These are phyloP conservation scores for Muscidifurax raptorellus DNA, from an alignment of 1,140 invertebrate species.

Conservation along the genomic window DNA sequence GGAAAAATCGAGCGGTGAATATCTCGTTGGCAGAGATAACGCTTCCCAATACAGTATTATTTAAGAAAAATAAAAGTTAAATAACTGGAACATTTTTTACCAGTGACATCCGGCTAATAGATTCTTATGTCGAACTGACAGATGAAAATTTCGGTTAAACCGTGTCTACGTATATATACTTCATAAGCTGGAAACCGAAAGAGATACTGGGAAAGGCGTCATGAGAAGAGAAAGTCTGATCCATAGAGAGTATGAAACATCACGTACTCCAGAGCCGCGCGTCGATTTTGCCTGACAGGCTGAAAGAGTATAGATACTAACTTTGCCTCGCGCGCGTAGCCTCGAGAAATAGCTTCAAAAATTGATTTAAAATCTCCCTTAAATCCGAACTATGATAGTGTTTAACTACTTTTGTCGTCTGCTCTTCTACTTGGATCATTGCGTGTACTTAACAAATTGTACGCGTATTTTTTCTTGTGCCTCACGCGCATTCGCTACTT, in stretches of 20 bases:
- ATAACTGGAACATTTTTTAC: neutral
- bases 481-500: too few species aligned
- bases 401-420: neutral
- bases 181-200: neutral
- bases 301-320: slow-evolving; percentile 8
- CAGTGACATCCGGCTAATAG: neutral
- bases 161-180: neutral
- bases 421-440: neutral
- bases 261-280: slow-evolving; percentile 32
- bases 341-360: slow-evolving; percentile 4
- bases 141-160: neutral
- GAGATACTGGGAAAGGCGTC: neutral
- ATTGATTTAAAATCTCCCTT: slow-evolving; percentile 18
- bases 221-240: slow-evolving; percentile 24
- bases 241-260: slow-evolving; percentile 34
- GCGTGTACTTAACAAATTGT: too few species aligned
- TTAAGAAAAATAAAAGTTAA: too few species aligned
- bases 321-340: neutral
- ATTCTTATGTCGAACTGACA: neutral
- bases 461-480: too few species aligned
- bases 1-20: too few species aligned
- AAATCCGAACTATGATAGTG: slow-evolving; percentile 8
- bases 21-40: too few species aligned
- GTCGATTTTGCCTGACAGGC: slow-evolving; percentile 43
- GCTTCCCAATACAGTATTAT: neutral